Evolutionary conservation across 2,113 vertebrate genomes (phyloP).

Genomic region (Gavia stellata): DNA sequence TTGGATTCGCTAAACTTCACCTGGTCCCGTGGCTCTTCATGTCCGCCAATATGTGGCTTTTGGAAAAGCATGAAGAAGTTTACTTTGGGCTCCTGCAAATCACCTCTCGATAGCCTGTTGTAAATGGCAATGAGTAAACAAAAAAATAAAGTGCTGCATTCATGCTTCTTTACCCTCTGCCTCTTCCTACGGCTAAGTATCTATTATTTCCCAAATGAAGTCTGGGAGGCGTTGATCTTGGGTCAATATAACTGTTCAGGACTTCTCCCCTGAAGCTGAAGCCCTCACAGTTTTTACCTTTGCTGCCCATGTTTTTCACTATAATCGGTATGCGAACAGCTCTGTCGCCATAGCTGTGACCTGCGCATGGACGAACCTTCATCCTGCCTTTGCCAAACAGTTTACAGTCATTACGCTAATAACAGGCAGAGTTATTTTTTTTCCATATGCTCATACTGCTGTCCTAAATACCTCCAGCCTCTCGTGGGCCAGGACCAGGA

Average conservation of each 20-base stretch:
- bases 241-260: neutral
- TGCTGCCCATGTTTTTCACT: neutral
- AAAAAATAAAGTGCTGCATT: neutral
- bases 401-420: neutral
- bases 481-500: neutral
- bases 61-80: neutral
- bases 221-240: neutral
- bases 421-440: neutral
- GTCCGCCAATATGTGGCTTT: neutral
- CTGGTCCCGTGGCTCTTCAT: rapidly evolving
- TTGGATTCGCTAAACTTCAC: neutral
- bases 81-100: neutral
- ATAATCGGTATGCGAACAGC: neutral
- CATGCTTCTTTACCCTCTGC: neutral
- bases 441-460: neutral
- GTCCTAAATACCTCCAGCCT: constrained; percentile 1
- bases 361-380: neutral
- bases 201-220: neutral
- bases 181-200: neutral
- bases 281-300: neutral
- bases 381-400: neutral
- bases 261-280: neutral
- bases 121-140: neutral
- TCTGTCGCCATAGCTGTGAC: neutral
- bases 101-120: neutral